Evolutionary conservation across 2,113 vertebrate genomes (phyloP), one percentile per base, ranked within the genome.

Genomic region (Ammodytes dubius): DNA sequence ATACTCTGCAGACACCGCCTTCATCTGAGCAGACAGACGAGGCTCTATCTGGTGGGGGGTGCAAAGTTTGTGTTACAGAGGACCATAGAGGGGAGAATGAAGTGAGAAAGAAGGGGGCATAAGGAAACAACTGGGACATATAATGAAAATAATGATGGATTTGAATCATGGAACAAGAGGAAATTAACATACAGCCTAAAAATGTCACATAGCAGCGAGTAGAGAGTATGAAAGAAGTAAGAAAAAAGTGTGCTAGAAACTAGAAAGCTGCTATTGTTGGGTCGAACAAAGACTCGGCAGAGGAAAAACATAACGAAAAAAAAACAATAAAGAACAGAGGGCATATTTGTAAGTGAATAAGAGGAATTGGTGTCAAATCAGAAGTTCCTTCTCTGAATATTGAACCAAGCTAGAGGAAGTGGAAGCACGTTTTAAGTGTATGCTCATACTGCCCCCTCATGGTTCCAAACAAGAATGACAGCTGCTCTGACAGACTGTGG

Each of bases 1-100:
- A 82, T 96, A 97, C 91, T 99, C 98, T 0, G 97, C 98, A 0
- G 98, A 99, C 69, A 98, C 96, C 0, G 98, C 98, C 92, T 99
- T 99, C 95, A 99, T 97, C 85, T 99, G 98, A 52, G 90, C 97
- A 0, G 96, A 98, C 9, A 99, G 96, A 82, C 96, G 97, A 86
- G 98, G 97, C 70, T 99, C 98, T 61, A 95, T 91, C 98, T 99
- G 92, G 15, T 54, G 27, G 27, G 27, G 27, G 27, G 27, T 4
- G 19, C 54, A 58, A 11, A 8, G 8, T 46, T 74, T 74, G 79
- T 63, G 70, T 69, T 59, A 77, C 11, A 45, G 40, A 43, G 39
- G 5, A 49, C 40, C 47, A 50, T 0, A 42, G 47, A 60, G 4
- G 8, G 42, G 6, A 46, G 37, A 70, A 49, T 12, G 5, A 42